Conservation (phyloP, 2,888 invertebrate genomes). For the Schizotus pectinicornis region DNA sequence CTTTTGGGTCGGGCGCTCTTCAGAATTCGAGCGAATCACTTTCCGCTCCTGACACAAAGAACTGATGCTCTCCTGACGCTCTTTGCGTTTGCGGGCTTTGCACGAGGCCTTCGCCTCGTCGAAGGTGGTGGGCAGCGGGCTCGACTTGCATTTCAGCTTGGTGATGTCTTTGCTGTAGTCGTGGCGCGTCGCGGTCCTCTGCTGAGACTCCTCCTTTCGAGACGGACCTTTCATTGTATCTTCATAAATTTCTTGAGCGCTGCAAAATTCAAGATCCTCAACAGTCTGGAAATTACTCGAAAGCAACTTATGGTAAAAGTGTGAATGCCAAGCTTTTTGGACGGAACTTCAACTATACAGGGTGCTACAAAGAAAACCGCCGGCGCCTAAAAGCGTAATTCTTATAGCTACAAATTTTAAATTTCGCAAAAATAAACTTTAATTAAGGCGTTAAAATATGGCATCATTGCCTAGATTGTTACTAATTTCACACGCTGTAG, state of each 20-base stretch:
- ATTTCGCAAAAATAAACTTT: no score
- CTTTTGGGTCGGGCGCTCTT: slow-evolving; percentile 61
- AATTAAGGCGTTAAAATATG: no score
- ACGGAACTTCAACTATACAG: no score
- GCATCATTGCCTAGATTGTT: no score
- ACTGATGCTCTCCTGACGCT: slow-evolving; percentile 67
- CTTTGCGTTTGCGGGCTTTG: slow-evolving; percentile 67
- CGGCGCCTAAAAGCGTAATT: no score
- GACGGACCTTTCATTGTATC: slow-evolving; percentile 46
- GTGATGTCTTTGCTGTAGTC: slow-evolving; percentile 35
- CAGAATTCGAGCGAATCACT: slow-evolving; percentile 67
- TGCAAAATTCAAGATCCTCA: slow-evolving; percentile 15
- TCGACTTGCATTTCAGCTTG: slow-evolving; percentile 29
- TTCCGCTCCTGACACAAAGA: slow-evolving; percentile 66
- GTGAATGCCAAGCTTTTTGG: no score
- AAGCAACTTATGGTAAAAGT: no score
- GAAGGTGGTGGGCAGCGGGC: slow-evolving; percentile 41
- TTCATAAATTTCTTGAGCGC: slow-evolving; percentile 12
- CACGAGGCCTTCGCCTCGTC: slow-evolving; percentile 54
- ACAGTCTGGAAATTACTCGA: no score
- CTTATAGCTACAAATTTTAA: no score
- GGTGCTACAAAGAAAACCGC: no score
- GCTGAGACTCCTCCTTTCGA: slow-evolving; percentile 40
- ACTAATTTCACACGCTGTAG: no score
- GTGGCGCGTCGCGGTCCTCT: slow-evolving; percentile 37